Base-by-base conservation (phyloP, 64 coral and sea anemone genomes). In the Actinia equina region DNA sequence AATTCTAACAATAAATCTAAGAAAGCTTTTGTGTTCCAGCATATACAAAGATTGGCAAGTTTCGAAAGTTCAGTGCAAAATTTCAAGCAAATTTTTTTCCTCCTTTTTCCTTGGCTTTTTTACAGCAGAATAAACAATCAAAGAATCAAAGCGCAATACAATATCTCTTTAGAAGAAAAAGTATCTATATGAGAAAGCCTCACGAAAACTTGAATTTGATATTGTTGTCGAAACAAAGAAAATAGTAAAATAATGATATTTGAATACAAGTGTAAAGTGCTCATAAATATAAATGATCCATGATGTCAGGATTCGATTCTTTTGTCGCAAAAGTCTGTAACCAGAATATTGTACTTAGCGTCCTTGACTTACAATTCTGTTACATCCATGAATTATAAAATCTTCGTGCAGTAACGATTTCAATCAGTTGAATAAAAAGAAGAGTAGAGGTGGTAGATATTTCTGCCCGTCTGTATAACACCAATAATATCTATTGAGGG, bases 241-340 rank as follows among this genome's bases (percentile, higher is more conserved):
- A 74, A 74, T 14, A 30, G 69, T 3, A 12, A 37, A 3, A 13
- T 74, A 26, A 74, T 74, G 69, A 74, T 74, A 14, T 74, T 74
- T 74, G 23, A 74, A 74, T 74, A 30, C 11, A 74, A 12, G 69
- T 74, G 69, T 37, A 30, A 74, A 74, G 69, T 74, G 69, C 69
- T 74, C 69, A 74, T 74, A 74, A 74, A 74, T 74, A 74, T 74
- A 74, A 74, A 74, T 74, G 69, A 42, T 74, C 25, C 41, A 25
- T 41, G 12, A 20, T 17, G n/a, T n/a, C n/a, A n/a, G n/a, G n/a
- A n/a, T n/a, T n/a, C n/a, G n/a, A n/a, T 74, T 30, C 69, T 41
- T 74, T 74, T 74, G 69, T 37, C 26, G 69, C 20, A 41, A 37
- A 74, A 4, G 69, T 74, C 25, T 74, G 69, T 74, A 74, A 74